A percentile compares a stretch with the other conserved stretches of the same genome.
These are phyloP conservation scores for Drosophila suboccidentalis DNA, from an alignment of 2,888 invertebrate genomes.

Conservation along the genomic window DNA sequence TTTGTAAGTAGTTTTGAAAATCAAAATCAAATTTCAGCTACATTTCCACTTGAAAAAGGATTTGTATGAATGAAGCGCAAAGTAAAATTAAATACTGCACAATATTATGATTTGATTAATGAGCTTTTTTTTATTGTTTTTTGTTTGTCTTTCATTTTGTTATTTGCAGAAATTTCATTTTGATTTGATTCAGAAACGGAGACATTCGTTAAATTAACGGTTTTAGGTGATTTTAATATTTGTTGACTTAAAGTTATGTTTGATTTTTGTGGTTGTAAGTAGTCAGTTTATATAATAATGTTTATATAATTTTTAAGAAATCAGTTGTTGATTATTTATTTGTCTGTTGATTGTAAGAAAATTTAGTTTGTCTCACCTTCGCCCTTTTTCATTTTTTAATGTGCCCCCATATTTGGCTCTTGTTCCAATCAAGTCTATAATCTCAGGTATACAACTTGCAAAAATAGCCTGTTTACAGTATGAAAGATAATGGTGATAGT, in stretches of 20 bases:
- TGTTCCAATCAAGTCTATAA: slow-evolving; percentile 99
- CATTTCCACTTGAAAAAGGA: slow-evolving; percentile 51
- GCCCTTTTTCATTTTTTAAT: slow-evolving; percentile 99
- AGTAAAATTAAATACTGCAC: slow-evolving; percentile 70
- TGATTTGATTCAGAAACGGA: slow-evolving; percentile 79
- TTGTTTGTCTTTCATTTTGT: slow-evolving; percentile 17
- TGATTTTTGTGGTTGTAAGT: slow-evolving; percentile 67
- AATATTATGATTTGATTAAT: slow-evolving; percentile 28
- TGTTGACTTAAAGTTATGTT: slow-evolving; percentile 70
- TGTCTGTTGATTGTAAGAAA: slow-evolving; percentile 75
- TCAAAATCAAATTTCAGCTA: slow-evolving; percentile 84
- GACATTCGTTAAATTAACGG: slow-evolving; percentile 59
- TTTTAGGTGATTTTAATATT: slow-evolving; percentile 52
- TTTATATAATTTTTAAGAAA: slow-evolving; percentile 47
- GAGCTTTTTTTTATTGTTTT: slow-evolving; percentile 7
- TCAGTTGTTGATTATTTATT: slow-evolving; percentile 69
- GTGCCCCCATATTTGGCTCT: slow-evolving; percentile 99
- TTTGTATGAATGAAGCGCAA: slow-evolving; percentile 77
- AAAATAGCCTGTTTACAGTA: slow-evolving; percentile 96
- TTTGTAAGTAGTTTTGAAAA: slow-evolving; percentile 63
- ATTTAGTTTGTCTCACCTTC: slow-evolving; percentile 93
- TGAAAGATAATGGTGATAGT: slow-evolving; percentile 84
- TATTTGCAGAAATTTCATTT: slow-evolving; percentile 83
- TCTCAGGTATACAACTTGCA: slow-evolving; percentile 99
- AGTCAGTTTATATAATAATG: slow-evolving; percentile 39